Percentiles rank a stretch among this genome's conserved stretches.
Evolutionary conservation across 2,113 vertebrate genomes (phyloP).

Genomic region (Hylia prasina): DNA sequence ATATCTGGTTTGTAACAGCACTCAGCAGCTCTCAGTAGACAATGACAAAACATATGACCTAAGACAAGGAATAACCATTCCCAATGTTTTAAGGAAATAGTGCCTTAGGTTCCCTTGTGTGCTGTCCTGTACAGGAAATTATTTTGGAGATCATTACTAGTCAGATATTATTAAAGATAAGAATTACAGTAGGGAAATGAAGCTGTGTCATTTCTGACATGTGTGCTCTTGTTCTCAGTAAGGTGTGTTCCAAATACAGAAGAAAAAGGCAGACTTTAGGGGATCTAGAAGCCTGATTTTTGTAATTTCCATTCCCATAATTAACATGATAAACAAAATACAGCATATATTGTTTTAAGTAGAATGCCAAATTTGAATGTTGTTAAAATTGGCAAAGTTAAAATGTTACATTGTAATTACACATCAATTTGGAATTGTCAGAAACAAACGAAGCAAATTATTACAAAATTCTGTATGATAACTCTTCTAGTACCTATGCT

Average conservation of each 20-base stretch:
- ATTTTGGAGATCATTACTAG: not conserved
- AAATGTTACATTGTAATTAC: not conserved
- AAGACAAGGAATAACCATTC: not conserved
- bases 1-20: not conserved
- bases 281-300: not conserved
- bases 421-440: not conserved
- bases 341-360: not conserved
- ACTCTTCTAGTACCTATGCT: not conserved
- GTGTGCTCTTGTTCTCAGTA: not conserved
- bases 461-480: not conserved
- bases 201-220: not conserved
- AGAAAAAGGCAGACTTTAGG: not conserved
- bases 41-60: not conserved
- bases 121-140: not conserved
- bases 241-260: not conserved
- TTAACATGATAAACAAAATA: not conserved
- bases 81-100: not conserved
- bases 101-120: too few relatives aligned
- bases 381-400: not conserved
- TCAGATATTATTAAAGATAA: not conserved
- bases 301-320: not conserved
- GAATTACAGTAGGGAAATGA: not conserved
- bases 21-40: not conserved
- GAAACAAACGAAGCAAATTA: not conserved
- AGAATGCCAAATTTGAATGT: not conserved